These are phyloP conservation scores for Collichthys lucidus DNA, from an alignment of 2,113 vertebrate species.

Conservation along the genomic window DNA sequence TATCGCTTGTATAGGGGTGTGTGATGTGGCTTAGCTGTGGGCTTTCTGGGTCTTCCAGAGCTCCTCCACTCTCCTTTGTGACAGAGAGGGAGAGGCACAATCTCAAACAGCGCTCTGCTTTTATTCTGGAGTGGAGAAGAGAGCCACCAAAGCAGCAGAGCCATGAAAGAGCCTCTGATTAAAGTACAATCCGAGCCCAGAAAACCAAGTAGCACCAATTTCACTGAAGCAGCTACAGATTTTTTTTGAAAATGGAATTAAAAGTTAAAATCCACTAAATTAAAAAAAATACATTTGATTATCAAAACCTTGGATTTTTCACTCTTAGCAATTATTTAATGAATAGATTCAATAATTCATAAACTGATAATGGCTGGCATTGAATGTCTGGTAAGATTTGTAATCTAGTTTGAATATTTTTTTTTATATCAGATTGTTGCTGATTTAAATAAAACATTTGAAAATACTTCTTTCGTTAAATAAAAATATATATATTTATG, in stretches of 20 bases:
- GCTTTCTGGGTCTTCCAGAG: conserved; percentile 59
- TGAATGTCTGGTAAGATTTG: background rate
- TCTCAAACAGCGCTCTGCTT: conserved; percentile 46
- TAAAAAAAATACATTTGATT: background rate
- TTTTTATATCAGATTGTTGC: background rate
- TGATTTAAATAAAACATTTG: background rate
- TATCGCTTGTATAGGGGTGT: conserved; percentile 16
- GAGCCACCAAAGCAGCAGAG: conserved; percentile 39
- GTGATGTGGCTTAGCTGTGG: conserved; percentile 34
- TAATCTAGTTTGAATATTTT: background rate
- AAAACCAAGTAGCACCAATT: conserved; percentile 32
- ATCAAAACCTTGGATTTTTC: background rate
- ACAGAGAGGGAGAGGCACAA: conserved; percentile 36
- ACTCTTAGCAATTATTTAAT: background rate
- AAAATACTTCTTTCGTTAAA: background rate
- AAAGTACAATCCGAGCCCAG: conserved; percentile 32
- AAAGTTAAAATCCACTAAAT: background rate
- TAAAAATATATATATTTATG: background rate
- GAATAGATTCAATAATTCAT: background rate
- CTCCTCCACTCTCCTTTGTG: conserved; percentile 46
- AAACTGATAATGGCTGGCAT: background rate
- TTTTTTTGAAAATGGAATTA: background rate
- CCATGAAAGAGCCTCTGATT: conserved; percentile 53
- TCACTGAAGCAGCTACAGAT: background rate
- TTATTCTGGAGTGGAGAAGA: conserved; percentile 42